These are phyloP conservation scores for Tympanoctomys barrerae DNA, from an alignment of 2,797 vertebrate species.

Conservation along the genomic window DNA sequence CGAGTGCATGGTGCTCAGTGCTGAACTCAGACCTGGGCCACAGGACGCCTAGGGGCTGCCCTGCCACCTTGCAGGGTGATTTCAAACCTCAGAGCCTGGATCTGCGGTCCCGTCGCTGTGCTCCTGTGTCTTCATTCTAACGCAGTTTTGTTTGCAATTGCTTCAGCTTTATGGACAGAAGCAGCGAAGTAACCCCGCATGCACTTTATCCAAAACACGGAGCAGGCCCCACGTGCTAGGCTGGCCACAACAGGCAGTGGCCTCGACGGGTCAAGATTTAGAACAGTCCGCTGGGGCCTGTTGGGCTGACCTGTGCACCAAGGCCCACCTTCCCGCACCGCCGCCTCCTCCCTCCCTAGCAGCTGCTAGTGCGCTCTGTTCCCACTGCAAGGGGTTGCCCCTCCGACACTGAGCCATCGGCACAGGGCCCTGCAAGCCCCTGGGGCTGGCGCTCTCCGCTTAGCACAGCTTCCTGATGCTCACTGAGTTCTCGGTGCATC, in stretches of 20 bases:
- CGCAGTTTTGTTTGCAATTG: neutral
- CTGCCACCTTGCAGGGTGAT: no score
- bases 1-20: neutral
- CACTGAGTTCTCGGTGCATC: neutral
- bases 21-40: neutral
- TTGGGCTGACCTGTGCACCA: neutral
- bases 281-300: neutral
- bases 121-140: neutral
- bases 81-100: neutral
- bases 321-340: fast-evolving
- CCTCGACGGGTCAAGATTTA: no score
- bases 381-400: neutral
- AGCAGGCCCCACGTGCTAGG: neutral
- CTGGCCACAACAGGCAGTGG: neutral
- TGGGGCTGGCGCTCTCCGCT: neutral
- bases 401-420: neutral
- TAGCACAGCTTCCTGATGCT: neutral
- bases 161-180: neutral
- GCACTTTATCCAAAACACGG: no score
- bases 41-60: no score
- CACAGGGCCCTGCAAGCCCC: neutral
- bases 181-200: no score
- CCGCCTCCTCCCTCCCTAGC: no score
- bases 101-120: no score
- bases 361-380: neutral